phyloP scores from a whole-genome alignment of 2,797 vertebrate species.

The Gymnodraco acuticeps region DNA sequence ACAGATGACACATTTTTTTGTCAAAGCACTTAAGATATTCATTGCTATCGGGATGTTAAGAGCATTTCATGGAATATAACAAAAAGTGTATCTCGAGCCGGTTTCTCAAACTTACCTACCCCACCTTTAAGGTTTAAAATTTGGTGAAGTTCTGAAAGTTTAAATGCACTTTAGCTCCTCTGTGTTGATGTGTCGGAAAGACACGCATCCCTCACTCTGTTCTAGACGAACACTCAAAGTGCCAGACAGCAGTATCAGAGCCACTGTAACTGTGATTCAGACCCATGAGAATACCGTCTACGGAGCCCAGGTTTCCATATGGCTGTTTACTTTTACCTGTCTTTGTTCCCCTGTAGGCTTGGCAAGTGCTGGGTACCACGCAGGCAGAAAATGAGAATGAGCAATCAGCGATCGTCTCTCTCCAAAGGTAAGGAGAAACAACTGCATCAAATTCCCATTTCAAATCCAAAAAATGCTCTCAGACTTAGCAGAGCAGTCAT shows the following conservation, averaged over 20 bases:
- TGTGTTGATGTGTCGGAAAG: neutral
- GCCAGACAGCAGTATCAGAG: slow-evolving; percentile 15
- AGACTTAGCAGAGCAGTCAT: slow-evolving; percentile 3
- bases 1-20: too few species aligned
- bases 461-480: neutral
- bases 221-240: slow-evolving; percentile 11
- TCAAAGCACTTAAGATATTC: too few species aligned
- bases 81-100: too few species aligned
- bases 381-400: slow-evolving; percentile 99
- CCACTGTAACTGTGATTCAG: slow-evolving; percentile 17
- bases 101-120: too few species aligned
- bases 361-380: slow-evolving; percentile 97
- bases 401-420: slow-evolving; percentile 97
- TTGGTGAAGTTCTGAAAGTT: slow-evolving; percentile 6
- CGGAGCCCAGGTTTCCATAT: slow-evolving; percentile 49
- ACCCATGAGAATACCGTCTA: slow-evolving; percentile 17
- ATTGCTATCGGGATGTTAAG: too few species aligned
- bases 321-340: slow-evolving; percentile 57
- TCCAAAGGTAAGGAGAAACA: slow-evolving; percentile 92
- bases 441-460: slow-evolving; percentile 45
- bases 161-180: slow-evolving; percentile 6
- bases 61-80: too few species aligned
- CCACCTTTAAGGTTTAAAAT: neutral
- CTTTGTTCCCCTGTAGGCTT: slow-evolving; percentile 87
- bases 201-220: neutral